Evolutionary conservation across 1,140 invertebrate genomes (phyloP).

Genomic region (Cotesia chilonis): DNA sequence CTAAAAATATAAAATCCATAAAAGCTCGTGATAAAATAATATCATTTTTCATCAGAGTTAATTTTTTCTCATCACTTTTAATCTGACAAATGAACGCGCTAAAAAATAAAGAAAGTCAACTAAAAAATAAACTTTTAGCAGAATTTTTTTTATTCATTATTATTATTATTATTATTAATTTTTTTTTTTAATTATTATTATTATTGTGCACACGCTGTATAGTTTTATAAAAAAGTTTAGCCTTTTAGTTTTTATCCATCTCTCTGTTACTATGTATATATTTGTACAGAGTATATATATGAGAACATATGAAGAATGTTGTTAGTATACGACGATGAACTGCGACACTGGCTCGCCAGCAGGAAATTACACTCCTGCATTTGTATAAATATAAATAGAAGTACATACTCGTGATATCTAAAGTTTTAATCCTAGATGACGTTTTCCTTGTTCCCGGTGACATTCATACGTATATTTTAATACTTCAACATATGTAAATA

Average conservation of each 20-base stretch:
- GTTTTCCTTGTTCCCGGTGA: constrained; percentile 4
- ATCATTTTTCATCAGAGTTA: neutral
- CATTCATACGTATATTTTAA: constrained; percentile 7
- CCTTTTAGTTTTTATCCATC: neutral
- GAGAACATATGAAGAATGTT: neutral
- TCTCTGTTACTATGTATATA: too few relatives aligned
- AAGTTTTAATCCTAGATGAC: constrained; percentile 32
- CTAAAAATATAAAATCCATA: constrained; percentile 5
- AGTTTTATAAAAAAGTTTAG: neutral
- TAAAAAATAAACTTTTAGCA: too few relatives aligned
- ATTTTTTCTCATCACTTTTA: neutral
- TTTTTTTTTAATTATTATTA: neutral
- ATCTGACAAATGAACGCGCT: neutral
- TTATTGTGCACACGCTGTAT: too few relatives aligned
- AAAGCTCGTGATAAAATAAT: neutral
- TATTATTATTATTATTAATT: neutral
- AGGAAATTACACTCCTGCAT: constrained; percentile 28
- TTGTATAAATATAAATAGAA: too few relatives aligned
- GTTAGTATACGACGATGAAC: constrained; percentile 18
- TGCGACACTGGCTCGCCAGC: constrained; percentile 3
- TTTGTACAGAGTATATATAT: too few relatives aligned
- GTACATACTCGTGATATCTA: neutral
- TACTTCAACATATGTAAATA: neutral
- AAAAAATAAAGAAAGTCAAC: neutral
- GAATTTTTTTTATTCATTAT: neutral